Percentiles rank a stretch among this genome's conserved stretches.
Evolutionary conservation across 2,888 invertebrate species (phyloP).

Genomic region (Drosophila kokeensis): DNA sequence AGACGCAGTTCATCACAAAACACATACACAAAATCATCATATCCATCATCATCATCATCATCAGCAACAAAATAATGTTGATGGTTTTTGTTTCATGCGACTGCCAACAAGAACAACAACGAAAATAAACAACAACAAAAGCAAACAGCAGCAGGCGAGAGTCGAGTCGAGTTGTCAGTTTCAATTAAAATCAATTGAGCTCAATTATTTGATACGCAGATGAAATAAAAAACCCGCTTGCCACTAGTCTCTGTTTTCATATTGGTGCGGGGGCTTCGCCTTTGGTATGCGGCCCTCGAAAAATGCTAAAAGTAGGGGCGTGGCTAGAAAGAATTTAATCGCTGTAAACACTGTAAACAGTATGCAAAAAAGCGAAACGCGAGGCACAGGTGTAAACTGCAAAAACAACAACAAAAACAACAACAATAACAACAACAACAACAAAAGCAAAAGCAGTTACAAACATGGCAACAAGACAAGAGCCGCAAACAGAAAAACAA

Average conservation of each 20-base stretch:
- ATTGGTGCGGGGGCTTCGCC: conserved; percentile 49
- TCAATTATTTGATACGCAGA: conserved; percentile 79
- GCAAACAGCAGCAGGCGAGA: conserved; percentile 38
- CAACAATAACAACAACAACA: conserved; percentile 29
- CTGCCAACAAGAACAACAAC: conserved; percentile 37
- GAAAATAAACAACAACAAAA: conserved; percentile 15
- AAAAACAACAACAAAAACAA: conserved; percentile 33
- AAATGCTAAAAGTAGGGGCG: conserved; percentile 50
- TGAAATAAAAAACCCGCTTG: conserved; percentile 65
- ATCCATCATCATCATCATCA: conserved; percentile 46
- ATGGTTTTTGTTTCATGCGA: conserved; percentile 69
- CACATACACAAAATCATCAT: conserved; percentile 21
- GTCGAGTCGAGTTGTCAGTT: conserved; percentile 71
- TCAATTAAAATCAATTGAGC: conserved; percentile 80
- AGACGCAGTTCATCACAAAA: conserved; percentile 38
- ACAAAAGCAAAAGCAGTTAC: conserved; percentile 27
- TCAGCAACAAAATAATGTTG: conserved; percentile 34
- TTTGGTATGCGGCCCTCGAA: conserved; percentile 60
- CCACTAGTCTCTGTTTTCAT: conserved; percentile 40
- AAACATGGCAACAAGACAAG: conserved; percentile 55
- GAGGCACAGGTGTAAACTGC: conserved; percentile 65
- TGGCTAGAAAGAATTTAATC: conserved; percentile 57
- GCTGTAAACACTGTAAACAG: conserved; percentile 51
- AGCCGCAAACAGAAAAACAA: conserved; percentile 20
- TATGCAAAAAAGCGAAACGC: conserved; percentile 29